phyloP scores from a whole-genome alignment of 2,888 invertebrate genomes.

The Phytoseiulus persimilis region DNA sequence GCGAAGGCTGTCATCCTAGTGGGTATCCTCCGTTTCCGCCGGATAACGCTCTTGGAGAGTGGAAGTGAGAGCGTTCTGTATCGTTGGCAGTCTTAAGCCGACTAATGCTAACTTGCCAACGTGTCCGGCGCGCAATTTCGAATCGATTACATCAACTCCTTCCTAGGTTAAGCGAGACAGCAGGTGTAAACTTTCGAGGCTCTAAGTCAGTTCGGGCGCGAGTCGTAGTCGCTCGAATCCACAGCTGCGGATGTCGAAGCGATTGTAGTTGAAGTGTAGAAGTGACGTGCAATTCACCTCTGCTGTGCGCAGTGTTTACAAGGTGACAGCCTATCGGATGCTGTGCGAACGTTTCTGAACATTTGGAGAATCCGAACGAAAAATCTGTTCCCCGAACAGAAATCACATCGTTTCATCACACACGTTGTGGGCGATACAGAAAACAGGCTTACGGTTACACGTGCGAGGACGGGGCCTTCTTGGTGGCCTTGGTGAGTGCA shows the following conservation, averaged over 20 bases:
- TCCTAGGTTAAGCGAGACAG: neutral
- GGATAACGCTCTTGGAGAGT: neutral
- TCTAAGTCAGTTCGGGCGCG: too few species aligned
- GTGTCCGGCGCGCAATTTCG: neutral
- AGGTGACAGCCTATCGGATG: too few species aligned
- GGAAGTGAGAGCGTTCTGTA: too few species aligned
- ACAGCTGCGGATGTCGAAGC: too few species aligned
- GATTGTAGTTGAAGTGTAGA: too few species aligned
- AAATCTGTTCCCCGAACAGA: neutral
- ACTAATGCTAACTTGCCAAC: neutral
- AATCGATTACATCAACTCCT: neutral
- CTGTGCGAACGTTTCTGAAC: too few species aligned
- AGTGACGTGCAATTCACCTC: too few species aligned
- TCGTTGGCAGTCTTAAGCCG: neutral
- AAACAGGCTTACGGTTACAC: neutral
- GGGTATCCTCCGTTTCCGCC: neutral
- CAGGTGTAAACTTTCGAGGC: neutral
- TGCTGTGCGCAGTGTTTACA: too few species aligned
- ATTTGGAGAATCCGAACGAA: too few species aligned
- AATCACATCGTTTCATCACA: neutral
- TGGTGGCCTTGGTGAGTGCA: neutral
- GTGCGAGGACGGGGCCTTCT: neutral
- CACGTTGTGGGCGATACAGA: neutral
- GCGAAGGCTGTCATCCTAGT: neutral
- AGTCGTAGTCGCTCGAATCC: too few species aligned